Conservation (phyloP, 2,797 vertebrate species). For the Myiotriccus ornatus region DNA sequence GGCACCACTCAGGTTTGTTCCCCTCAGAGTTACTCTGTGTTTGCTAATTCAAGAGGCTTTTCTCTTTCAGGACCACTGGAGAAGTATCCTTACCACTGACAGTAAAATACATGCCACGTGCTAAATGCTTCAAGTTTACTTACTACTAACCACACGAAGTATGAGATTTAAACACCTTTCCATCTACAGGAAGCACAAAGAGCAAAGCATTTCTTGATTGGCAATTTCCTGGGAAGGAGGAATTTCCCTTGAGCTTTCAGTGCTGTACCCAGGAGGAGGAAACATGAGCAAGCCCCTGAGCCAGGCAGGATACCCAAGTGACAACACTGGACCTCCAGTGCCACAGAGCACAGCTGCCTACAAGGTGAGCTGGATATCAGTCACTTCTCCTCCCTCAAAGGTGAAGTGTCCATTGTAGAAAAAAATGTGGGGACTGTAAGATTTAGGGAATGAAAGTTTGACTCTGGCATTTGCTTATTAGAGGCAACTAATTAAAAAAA, state of each 20-base stretch:
- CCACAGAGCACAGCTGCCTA: neutral
- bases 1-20: neutral
- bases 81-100: neutral
- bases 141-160: neutral
- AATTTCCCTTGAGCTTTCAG: neutral
- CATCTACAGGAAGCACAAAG: neutral
- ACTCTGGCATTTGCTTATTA: neutral
- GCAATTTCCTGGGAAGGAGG: neutral
- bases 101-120: neutral
- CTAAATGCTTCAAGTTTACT: neutral
- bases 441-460: fast-evolving
- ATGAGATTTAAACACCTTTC: neutral
- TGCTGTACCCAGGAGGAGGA: neutral
- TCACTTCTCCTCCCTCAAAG: neutral
- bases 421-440: neutral
- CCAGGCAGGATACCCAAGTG: neutral
- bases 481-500: neutral
- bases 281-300: neutral
- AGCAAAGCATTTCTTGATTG: neutral
- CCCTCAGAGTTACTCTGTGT: neutral
- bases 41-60: neutral
- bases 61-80: neutral
- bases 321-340: fast-evolving
- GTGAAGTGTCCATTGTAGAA: neutral
- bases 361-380: neutral